Evolutionary conservation across 2,888 invertebrate genomes (phyloP), one percentile per base, ranked within the genome.

Genomic region (Tachina grossa): DNA sequence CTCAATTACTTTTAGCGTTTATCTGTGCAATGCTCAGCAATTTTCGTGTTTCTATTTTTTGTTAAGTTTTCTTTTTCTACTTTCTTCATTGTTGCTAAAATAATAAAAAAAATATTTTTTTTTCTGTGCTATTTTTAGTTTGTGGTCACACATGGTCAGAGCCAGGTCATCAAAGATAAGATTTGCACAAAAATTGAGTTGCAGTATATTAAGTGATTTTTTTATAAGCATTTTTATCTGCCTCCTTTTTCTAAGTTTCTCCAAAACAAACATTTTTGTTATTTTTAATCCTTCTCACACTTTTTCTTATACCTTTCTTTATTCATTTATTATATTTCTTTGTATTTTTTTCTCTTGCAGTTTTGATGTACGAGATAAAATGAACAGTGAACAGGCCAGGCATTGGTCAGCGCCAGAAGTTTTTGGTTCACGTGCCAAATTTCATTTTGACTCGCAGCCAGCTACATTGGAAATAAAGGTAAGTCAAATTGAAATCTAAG

Each of bases 381-480:
- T 96, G 88, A 93, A 96, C 88, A 94, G 95, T 72, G 95, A 97
- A 90, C 91, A 92, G 88, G 97, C 97, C 65, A 94, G 95, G 76
- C 97, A 97, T 93, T 96, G 96, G 96, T 97, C 97, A 55, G 96
- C 96, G 79, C 96, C 96, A 81, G 96, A 96, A 92, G 96, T 96
- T 90, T 97, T 97, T 93, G 97, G 97, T 47, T 95, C 96, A 85
- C 95, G 97, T 89, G 97, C 97, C 87, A 96, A 96, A 94, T 97
- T 97, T 94, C 94, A 95, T 90, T 95, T 96, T 78, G 94, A 95
- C 81, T 95, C 96, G 76, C 95, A 96, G 88, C 97, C 97, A 87
- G 97, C 97, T 85, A 95, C 96, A 87, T 95, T 97, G 90, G 95
- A 96, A 91, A 94, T 96, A 89, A 95, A 96, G 92, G 93, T 93